Conservation (phyloP, 2,113 vertebrate species). For the Arothron firmamentum region DNA sequence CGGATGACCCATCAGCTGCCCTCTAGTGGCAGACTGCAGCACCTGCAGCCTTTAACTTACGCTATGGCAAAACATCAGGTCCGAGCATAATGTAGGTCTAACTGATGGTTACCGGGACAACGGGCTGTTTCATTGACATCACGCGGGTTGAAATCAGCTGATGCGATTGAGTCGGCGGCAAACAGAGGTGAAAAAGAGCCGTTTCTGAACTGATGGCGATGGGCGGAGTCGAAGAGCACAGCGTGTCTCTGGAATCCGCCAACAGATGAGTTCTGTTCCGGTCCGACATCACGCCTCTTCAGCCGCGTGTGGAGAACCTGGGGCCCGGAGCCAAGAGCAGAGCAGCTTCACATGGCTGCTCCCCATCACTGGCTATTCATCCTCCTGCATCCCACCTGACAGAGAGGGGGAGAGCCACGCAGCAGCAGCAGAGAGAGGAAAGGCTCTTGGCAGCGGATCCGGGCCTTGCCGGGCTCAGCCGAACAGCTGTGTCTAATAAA, state of each 20-base stretch:
- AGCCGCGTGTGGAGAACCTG: slow-evolving; percentile 21
- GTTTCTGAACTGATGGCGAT: too few species aligned
- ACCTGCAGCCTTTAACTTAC: too few species aligned
- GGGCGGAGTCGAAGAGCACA: not conserved
- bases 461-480: slow-evolving; percentile 47
- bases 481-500: slow-evolving; percentile 72
- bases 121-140: too few species aligned
- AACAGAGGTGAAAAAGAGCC: too few species aligned
- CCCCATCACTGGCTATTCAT: slow-evolving; percentile 67
- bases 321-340: slow-evolving; percentile 45
- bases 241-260: not conserved
- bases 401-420: slow-evolving; percentile 11
- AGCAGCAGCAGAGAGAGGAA: slow-evolving; percentile 21
- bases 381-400: slow-evolving; percentile 59
- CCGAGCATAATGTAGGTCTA: too few species aligned
- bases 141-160: too few species aligned
- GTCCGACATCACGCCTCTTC: slow-evolving; percentile 28
- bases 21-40: too few species aligned
- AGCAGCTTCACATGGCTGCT: slow-evolving; percentile 46
- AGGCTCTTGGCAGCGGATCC: slow-evolving; percentile 54
- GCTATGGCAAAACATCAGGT: too few species aligned
- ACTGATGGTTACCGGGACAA: too few species aligned
- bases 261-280: not conserved
- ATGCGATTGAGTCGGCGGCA: too few species aligned
- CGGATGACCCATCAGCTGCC: too few species aligned